A percentile compares a stretch with the other conserved stretches of the same genome.
Conservation (phyloP, 92 coral and sea anemone species). For the Chrysogorgia sp. region DNA sequence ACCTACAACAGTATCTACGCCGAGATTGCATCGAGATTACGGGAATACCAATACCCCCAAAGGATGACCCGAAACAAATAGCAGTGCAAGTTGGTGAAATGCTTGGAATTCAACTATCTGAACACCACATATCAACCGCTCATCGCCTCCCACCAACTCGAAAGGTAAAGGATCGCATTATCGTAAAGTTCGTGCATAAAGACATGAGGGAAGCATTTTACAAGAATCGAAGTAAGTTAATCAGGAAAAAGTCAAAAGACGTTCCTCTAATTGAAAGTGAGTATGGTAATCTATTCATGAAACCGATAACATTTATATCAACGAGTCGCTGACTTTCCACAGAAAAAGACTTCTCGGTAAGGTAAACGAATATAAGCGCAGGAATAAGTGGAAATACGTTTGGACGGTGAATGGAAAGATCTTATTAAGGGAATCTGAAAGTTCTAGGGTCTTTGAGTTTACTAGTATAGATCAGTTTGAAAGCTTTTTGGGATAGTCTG, state of each 20-base stretch:
- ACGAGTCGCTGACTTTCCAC: conserved; percentile 17
- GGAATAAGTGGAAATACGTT: conserved; percentile 13
- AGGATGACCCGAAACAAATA: too few relatives aligned
- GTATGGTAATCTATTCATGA: conserved; percentile 24
- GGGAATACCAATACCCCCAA: too few relatives aligned
- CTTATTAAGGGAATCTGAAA: conserved; percentile 5
- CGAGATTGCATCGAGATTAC: too few relatives aligned
- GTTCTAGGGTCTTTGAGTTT: not conserved
- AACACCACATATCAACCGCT: too few relatives aligned
- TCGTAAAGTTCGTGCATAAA: conserved; percentile 23
- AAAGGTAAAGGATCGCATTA: conserved; percentile 17
- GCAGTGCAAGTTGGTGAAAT: too few relatives aligned
- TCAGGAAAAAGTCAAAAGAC: conserved; percentile 8
- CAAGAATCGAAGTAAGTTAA: conserved; percentile 16
- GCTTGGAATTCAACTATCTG: too few relatives aligned
- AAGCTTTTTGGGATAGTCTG: not conserved
- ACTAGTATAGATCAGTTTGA: not conserved
- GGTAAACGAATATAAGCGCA: conserved; percentile 12
- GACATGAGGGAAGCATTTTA: conserved; percentile 23
- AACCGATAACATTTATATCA: not conserved
- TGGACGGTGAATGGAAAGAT: too few relatives aligned
- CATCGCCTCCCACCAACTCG: conserved; percentile 29
- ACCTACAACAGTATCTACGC: too few relatives aligned
- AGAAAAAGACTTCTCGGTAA: conserved; percentile 6
- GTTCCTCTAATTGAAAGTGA: conserved; percentile 22